A percentile compares a stretch with the other conserved stretches of the same genome.
These are phyloP conservation scores for Dicrurus megarhynchus DNA, from an alignment of 2,113 vertebrate species.

Conservation along the genomic window DNA sequence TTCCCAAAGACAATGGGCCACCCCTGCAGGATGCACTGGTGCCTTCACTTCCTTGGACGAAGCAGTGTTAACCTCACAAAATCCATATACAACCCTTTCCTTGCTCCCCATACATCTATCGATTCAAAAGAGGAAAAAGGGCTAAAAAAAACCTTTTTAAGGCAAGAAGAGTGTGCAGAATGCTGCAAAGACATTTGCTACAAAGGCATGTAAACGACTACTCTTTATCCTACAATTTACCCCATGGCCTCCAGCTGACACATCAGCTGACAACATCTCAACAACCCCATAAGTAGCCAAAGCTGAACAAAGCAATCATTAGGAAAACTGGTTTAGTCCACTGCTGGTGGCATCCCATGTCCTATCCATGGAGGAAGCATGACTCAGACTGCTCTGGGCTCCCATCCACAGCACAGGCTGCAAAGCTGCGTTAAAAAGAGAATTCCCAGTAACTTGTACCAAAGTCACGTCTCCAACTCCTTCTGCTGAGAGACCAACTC, in stretches of 20 bases:
- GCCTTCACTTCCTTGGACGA: not conserved
- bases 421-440: not conserved
- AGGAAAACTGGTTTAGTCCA: constrained; percentile 12
- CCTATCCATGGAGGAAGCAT: not conserved
- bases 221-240: not conserved
- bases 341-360: not conserved
- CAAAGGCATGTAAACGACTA: not conserved
- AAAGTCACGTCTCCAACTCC: not conserved
- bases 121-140: not conserved
- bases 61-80: not conserved
- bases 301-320: not conserved
- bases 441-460: not conserved
- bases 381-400: not conserved
- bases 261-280: not conserved
- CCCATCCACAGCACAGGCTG: not conserved
- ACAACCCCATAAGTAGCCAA: not conserved
- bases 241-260: not conserved
- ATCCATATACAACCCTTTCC: not conserved
- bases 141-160: not conserved
- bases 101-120: not conserved
- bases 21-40: not conserved
- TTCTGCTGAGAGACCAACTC: not conserved
- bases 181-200: not conserved
- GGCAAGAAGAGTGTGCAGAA: not conserved
- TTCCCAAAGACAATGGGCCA: not conserved